Percentiles rank a stretch among this genome's conserved stretches.
Conservation (phyloP, 2,797 vertebrate species). For the Coregonus sp. region DNA sequence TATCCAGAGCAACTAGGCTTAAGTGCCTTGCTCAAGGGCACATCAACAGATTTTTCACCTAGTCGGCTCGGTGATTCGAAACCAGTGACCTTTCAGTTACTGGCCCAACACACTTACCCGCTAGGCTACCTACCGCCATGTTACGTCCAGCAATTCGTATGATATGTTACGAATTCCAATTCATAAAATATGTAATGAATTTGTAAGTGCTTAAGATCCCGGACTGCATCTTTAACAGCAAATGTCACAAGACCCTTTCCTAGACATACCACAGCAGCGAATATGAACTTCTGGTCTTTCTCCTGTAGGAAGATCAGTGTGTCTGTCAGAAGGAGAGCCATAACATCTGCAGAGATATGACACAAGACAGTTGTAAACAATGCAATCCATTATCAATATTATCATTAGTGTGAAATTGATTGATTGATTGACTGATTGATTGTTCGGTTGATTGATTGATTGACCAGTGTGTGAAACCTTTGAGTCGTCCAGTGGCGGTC, state of each 20-base stretch:
- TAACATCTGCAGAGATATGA: conserved; percentile 74
- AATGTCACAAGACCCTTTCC: neutral
- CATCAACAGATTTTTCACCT: no score
- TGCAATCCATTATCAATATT: neutral
- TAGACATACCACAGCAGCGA: conserved; percentile 89
- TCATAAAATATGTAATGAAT: no score
- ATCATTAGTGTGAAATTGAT: neutral
- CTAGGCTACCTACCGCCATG: no score
- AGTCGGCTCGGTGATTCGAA: no score
- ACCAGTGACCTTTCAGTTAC: no score
- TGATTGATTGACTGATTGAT: neutral
- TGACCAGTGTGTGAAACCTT: conserved; percentile 74
- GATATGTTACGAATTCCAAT: no score
- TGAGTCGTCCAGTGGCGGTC: conserved; percentile 92
- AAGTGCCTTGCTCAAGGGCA: no score
- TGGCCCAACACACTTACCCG: no score
- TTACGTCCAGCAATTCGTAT: no score
- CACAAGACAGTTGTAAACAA: neutral
- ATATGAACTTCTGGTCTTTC: conserved; percentile 96
- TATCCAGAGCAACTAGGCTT: no score
- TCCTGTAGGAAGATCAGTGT: conserved; percentile 92
- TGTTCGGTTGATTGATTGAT: neutral
- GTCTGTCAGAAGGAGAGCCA: conserved; percentile 91
- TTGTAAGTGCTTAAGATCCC: no score
- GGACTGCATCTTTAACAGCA: neutral